These are phyloP conservation scores for Nylanderia fulva DNA, from an alignment of 1,140 invertebrate genomes.

Conservation along the genomic window DNA sequence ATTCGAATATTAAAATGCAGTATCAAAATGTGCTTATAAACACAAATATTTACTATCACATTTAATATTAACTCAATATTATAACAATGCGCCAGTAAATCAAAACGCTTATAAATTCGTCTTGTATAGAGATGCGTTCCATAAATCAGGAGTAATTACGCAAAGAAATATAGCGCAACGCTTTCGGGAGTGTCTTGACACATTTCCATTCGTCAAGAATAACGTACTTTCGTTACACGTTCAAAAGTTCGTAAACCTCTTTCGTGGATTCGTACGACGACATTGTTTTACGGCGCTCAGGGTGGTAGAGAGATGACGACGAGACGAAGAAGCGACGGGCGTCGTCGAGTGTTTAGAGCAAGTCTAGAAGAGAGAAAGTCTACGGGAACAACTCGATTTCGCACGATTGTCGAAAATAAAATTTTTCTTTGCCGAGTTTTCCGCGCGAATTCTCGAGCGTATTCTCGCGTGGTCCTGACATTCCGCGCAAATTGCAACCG, in stretches of 20 bases:
- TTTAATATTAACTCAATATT: neutral
- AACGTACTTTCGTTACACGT: neutral
- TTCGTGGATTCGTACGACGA: slow-evolving; percentile 42
- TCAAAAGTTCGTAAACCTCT: slow-evolving; percentile 30
- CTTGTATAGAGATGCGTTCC: no score
- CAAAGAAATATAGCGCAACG: neutral
- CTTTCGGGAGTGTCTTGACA: neutral
- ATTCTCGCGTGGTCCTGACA: slow-evolving; percentile 48
- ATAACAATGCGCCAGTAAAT: neutral
- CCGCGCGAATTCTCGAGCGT: slow-evolving; percentile 16
- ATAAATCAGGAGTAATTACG: slow-evolving; percentile 13
- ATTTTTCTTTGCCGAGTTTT: slow-evolving; percentile 57
- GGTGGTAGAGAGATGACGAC: slow-evolving; percentile 30
- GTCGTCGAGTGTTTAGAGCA: slow-evolving; percentile 24
- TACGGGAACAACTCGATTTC: slow-evolving; percentile 52
- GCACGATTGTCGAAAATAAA: slow-evolving; percentile 51
- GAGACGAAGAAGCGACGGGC: slow-evolving; percentile 6
- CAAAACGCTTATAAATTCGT: slow-evolving; percentile 24
- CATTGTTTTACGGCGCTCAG: slow-evolving; percentile 58
- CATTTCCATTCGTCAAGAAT: slow-evolving; percentile 36
- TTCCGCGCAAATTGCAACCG: slow-evolving; percentile 62
- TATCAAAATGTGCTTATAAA: neutral
- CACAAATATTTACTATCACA: neutral
- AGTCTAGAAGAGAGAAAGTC: slow-evolving; percentile 1
- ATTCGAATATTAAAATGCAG: neutral